Evolutionary conservation across 2,797 vertebrate genomes (phyloP), one percentile per base, ranked within the genome.

Genomic region (Pelochelys cantorii): DNA sequence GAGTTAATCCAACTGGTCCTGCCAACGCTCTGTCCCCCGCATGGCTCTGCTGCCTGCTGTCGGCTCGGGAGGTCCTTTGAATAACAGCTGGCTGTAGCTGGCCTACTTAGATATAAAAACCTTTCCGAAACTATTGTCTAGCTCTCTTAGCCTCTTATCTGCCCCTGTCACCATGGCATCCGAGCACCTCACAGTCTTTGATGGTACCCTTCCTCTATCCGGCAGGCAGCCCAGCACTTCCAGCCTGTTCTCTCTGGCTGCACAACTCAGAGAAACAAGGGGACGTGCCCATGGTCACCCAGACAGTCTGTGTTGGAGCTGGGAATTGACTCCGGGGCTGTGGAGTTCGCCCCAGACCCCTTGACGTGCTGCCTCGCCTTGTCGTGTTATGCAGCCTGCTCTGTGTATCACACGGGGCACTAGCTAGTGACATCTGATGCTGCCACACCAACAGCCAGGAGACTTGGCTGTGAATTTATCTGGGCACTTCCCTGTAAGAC

Each of bases 351-450:
- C n/a, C 65, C 10, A 2, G 62, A 20, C 31, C 31, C n/a, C 31
- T 68, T 0, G 0, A 68, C 8, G 2, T 34, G 8, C n/a, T 34
- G 31, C 62, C 15, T 34, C 17, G 2, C 62, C 31, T 18, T 20
- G 8, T 68, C 18, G 62, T 34, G 17, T 34, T 68, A 68, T 68
- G n/a, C 65, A 34, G 18, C 2, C 2, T 34, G 7, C 17, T 71
- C 18, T 11, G 10, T 34, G n/a, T 22, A 34, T 22, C 18, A 11
- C 65, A 71, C 2, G 10, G 65, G n/a, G 10, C n/a, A 22, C n/a
- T 37, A 37, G 65, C 5, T 34, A 37, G n/a, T 9, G 7, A n/a
- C 10, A 20, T 34, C 34, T 34, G 17, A 60, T 25, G 27, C 27
- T 29, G 62, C 8, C 31, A 71, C n/a, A 34, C 18, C n/a, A 20